Percentiles rank a stretch among this genome's conserved stretches.
Conservation (phyloP, 2,797 vertebrate genomes). For the Gambelia wislizenii region DNA sequence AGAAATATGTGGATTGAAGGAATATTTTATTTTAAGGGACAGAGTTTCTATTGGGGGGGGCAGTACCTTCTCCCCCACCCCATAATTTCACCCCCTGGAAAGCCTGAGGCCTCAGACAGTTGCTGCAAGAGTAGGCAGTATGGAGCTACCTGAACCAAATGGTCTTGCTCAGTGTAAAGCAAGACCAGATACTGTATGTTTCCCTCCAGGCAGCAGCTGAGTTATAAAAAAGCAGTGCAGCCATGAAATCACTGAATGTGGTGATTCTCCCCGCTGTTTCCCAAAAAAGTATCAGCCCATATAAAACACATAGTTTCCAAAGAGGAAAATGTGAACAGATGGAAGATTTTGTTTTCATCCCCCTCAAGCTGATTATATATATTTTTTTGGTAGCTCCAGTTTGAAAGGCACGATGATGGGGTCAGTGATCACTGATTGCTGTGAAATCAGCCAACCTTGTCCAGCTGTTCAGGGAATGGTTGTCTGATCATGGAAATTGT, state of each 20-base stretch:
- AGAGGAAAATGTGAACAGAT: conserved; percentile 65
- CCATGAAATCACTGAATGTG: not conserved
- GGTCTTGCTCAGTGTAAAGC: not conserved
- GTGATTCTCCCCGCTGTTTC: conserved; percentile 33
- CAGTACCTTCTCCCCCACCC: no score
- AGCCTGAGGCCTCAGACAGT: not conserved
- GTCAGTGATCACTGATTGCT: conserved; percentile 60
- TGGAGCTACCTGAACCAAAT: not conserved
- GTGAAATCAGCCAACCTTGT: conserved; percentile 63
- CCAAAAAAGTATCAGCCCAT: not conserved
- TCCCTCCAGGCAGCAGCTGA: conserved; percentile 5
- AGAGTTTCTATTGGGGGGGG: no score
- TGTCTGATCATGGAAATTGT: conserved; percentile 78
- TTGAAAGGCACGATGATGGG: conserved; percentile 73
- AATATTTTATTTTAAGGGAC: no score
- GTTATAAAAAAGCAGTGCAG: conserved; percentile 11
- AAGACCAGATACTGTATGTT: not conserved
- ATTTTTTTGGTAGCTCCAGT: conserved; percentile 53
- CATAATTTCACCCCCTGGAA: no score
- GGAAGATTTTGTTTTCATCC: conserved; percentile 65
- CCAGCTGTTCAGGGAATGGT: conserved; percentile 77
- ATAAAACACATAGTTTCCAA: conserved; percentile 24
- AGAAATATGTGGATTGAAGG: no score
- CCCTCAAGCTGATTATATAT: conserved; percentile 68
- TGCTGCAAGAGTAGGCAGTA: not conserved